Conservation (phyloP, 1,140 invertebrate species). For the Orius laevigatus region DNA sequence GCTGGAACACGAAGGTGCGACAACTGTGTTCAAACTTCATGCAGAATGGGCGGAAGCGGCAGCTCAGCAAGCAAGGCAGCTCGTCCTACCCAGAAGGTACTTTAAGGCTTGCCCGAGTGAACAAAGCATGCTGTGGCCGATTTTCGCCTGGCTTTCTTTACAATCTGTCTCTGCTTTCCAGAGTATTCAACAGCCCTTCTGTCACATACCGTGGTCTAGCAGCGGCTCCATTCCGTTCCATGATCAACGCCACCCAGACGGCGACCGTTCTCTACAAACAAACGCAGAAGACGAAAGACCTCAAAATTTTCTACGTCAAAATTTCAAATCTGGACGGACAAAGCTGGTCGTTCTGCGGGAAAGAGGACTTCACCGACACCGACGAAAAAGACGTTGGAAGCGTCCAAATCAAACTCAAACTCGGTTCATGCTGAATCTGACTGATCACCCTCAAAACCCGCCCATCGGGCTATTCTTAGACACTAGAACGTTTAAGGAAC, state of each 20-base stretch:
- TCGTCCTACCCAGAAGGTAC: neutral
- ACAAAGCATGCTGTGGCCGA: too few species aligned
- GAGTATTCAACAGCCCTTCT: neutral
- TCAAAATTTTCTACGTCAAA: slow-evolving; percentile 9
- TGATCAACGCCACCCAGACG: neutral
- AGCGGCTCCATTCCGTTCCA: slow-evolving; percentile 16
- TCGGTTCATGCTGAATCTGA: neutral
- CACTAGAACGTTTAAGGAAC: too few species aligned
- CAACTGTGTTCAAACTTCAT: slow-evolving; percentile 26
- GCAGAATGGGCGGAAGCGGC: slow-evolving; percentile 26
- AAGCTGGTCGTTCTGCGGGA: slow-evolving; percentile 19
- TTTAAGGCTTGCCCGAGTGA: neutral
- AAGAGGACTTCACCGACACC: slow-evolving; percentile 11
- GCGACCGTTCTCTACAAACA: slow-evolving; percentile 6
- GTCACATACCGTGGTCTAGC: slow-evolving; percentile 12
- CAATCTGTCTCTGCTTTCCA: neutral
- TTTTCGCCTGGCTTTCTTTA: neutral
- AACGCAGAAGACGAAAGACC: slow-evolving; percentile 3
- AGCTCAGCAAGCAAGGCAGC: neutral
- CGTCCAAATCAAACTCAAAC: slow-evolving; percentile 6
- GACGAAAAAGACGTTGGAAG: slow-evolving; percentile 14
- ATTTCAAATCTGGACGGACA: slow-evolving; percentile 15
- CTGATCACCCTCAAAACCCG: too few species aligned
- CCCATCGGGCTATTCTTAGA: too few species aligned
- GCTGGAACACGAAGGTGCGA: slow-evolving; percentile 23